Evolutionary conservation across 2,113 vertebrate genomes (phyloP), one percentile per base, ranked within the genome.

Genomic region (Coptodon bakossiorum): DNA sequence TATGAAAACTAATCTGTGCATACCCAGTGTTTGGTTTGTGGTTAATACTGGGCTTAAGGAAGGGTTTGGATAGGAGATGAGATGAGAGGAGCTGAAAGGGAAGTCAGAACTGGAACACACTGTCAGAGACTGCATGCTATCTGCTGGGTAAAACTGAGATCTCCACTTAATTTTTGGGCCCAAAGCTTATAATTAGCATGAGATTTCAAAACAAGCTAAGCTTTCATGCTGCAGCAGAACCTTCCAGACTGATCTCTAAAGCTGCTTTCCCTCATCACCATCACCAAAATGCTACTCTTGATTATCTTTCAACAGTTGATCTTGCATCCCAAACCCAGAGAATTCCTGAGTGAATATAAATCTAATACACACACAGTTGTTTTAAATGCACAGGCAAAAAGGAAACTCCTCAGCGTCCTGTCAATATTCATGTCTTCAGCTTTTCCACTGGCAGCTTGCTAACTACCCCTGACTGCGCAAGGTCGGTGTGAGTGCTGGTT

Each of bases 311-410:
- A 82, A 45, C 79, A 81, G 48, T 66, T 85, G 66, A 17, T 57
- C 9, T 80, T 53, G 7, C 19, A n/a, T 85, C 17, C 13, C 19
- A 13, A 66, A 54, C 71, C 53, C 34, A 34, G 10, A 76, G 22
- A 56, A 56, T 57, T 82, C 83, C 56, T 22, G 24, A 80, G 45
- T 85, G 45, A 79, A 16, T 45, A 50, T 45, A 50, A 63, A 61
- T 71, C 53, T 61, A 34, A 63, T 22, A 7, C n/a, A n/a, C n/a
- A n/a, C 31, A 27, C 43, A 81, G 53, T 59, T 43, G 9, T 45
- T 90, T 91, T 81, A 85, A 90, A 86, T 31, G 22, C 50, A 80
- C 50, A 54, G 38, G 36, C 82, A 82, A 43, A 85, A 89, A 90
- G 66, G 76, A 81, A 38, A 19, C 83, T 68, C n/a, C 48, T 80